phyloP scores from a whole-genome alignment of 2,888 invertebrate genomes.

The Clepsis dumicolana region DNA sequence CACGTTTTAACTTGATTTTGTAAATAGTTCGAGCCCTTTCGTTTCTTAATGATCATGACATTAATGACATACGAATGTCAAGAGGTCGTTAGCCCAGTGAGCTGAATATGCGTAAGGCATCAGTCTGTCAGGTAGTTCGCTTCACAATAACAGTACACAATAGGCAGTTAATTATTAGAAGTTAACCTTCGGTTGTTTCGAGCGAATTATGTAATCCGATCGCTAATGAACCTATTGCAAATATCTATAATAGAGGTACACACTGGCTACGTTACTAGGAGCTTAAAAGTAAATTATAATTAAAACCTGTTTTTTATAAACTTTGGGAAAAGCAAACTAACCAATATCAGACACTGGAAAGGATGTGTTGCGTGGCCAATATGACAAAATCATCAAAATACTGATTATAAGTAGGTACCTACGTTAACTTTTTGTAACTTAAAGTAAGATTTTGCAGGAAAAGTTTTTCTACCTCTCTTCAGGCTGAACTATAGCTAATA shows the following conservation, averaged over 20 bases:
- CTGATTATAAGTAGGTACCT: no score
- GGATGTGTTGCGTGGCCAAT: no score
- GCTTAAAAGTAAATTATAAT: no score
- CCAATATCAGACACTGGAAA: no score
- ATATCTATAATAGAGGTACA: not conserved
- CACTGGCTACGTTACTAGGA: not conserved
- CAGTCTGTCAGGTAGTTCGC: not conserved
- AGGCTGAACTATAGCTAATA: no score
- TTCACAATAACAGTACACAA: conserved; percentile 2
- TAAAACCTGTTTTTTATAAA: no score
- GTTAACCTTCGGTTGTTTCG: conserved; percentile 3
- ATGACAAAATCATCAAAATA: no score
- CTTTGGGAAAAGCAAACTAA: no score
- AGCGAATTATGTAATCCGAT: not conserved
- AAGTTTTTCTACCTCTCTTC: no score
- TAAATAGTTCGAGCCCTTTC: not conserved
- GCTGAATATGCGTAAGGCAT: not conserved
- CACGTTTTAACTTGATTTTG: not conserved
- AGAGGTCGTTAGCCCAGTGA: conserved; percentile 19
- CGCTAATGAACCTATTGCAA: not conserved
- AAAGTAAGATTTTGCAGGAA: no score
- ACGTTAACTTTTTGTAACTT: no score
- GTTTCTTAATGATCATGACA: no score
- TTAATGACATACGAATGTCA: conserved; percentile 1
- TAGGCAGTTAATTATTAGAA: conserved; percentile 7